Evolutionary conservation across 23 tunicate species (phyloP).

Genomic region (Styela clava): DNA sequence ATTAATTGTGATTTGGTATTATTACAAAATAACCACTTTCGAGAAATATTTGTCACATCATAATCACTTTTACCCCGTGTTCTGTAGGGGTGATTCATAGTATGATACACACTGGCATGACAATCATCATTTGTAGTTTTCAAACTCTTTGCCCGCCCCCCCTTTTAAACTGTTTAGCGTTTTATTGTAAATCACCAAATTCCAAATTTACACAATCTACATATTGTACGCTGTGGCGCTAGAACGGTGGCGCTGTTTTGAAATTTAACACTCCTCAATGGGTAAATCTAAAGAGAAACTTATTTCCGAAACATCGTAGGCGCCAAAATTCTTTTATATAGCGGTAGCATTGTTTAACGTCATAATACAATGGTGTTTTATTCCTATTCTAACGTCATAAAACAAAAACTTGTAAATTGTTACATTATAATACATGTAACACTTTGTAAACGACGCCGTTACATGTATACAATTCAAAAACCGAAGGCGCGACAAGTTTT

Average conservation of each 20-base stretch:
- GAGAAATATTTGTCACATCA: too few species aligned
- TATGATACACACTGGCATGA: not conserved
- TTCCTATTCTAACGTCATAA: not conserved
- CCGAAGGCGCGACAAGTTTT: not conserved
- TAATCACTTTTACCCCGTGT: too few species aligned
- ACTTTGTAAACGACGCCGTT: not conserved
- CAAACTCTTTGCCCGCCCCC: not conserved
- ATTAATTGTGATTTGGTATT: too few species aligned
- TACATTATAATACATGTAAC: not conserved
- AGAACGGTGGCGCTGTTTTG: constrained; percentile 17
- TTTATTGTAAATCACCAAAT: not conserved
- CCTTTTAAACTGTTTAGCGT: not conserved
- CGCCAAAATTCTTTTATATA: not conserved
- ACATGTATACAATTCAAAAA: not conserved
- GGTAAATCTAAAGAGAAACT: not conserved
- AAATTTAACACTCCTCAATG: not conserved
- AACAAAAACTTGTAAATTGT: not conserved
- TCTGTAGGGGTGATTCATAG: too few species aligned
- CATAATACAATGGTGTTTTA: not conserved
- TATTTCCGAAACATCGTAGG: not conserved
- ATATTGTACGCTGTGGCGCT: not conserved
- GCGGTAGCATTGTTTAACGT: not conserved
- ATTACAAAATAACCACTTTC: too few species aligned
- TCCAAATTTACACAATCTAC: not conserved
- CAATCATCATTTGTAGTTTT: not conserved